Evolutionary conservation across 2,797 vertebrate species (phyloP).

Genomic region (Xiphophorus birchmanni): DNA sequence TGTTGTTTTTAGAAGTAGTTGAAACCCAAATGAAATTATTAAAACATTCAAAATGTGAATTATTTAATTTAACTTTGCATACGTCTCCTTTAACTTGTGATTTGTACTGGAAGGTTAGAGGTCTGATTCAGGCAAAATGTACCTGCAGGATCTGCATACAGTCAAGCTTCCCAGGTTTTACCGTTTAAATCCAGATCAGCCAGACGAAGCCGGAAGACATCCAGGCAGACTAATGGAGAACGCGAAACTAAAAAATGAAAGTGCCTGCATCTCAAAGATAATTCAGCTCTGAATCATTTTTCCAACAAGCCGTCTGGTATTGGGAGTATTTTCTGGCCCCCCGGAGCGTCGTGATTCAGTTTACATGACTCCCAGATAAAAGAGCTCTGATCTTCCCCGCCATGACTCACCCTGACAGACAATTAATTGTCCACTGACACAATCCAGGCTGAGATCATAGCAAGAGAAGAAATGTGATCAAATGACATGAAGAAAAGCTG

Average conservation of each 20-base stretch:
- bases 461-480: constrained; percentile 38
- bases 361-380: constrained; percentile 16
- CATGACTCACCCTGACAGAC: constrained; percentile 42
- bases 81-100: too few relatives aligned
- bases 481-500: constrained; percentile 25
- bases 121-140: too few relatives aligned
- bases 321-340: background rate
- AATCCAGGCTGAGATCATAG: constrained; percentile 60
- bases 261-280: background rate
- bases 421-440: constrained; percentile 46
- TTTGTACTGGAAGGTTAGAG: too few relatives aligned
- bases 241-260: background rate
- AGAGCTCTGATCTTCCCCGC: constrained; percentile 17
- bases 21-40: too few relatives aligned
- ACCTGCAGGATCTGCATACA: too few relatives aligned
- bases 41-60: too few relatives aligned
- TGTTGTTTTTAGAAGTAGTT: too few relatives aligned
- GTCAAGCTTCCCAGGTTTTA: background rate
- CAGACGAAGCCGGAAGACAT: background rate
- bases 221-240: background rate
- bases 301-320: background rate
- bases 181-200: background rate
- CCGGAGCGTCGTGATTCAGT: constrained; percentile 1
- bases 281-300: background rate
- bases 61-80: too few relatives aligned